A percentile compares a stretch with the other conserved stretches of the same genome.
phyloP scores from a whole-genome alignment of 2,797 vertebrate genomes.

The Saxicola maurus region DNA sequence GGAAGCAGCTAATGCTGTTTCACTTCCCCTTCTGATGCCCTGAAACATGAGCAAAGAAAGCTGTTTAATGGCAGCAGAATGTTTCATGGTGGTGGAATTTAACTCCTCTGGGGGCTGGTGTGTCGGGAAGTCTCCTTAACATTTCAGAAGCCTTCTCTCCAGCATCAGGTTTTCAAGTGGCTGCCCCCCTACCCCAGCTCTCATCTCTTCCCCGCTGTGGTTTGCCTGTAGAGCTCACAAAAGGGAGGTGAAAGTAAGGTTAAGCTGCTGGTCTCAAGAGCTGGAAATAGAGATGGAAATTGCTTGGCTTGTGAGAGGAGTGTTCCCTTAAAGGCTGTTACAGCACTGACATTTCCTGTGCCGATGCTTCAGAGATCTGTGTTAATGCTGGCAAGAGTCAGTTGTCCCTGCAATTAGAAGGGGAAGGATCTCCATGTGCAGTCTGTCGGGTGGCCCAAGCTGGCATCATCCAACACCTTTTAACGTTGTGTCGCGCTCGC shows the following conservation, averaged over 20 bases:
- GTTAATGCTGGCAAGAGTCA: not conserved
- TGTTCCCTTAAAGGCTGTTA: not conserved
- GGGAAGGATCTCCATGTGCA: rapidly evolving
- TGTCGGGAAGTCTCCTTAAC: not conserved
- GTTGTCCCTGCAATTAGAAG: not conserved
- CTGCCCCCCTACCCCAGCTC: not conserved
- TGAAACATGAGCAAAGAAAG: not conserved
- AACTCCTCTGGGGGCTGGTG: not conserved
- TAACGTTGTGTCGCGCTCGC: not conserved
- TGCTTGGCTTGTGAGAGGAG: not conserved
- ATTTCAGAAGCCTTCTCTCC: constrained; percentile 18
- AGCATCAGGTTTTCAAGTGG: constrained; percentile 6
- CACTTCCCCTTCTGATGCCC: not conserved
- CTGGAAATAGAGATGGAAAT: constrained; percentile 21
- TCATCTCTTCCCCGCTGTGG: not conserved
- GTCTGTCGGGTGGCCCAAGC: not conserved
- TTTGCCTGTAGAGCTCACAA: not conserved
- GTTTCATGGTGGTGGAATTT: not conserved
- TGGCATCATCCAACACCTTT: rapidly evolving
- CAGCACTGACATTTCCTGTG: not conserved
- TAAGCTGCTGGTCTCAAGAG: constrained; percentile 28
- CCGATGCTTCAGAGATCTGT: not conserved
- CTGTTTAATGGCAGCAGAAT: constrained; percentile 1
- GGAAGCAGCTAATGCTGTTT: constrained; percentile 24
- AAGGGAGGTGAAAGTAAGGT: constrained; percentile 37